Evolutionary conservation across 2,113 vertebrate genomes (phyloP).

Genomic region (Paramisgurnus dabryanus): DNA sequence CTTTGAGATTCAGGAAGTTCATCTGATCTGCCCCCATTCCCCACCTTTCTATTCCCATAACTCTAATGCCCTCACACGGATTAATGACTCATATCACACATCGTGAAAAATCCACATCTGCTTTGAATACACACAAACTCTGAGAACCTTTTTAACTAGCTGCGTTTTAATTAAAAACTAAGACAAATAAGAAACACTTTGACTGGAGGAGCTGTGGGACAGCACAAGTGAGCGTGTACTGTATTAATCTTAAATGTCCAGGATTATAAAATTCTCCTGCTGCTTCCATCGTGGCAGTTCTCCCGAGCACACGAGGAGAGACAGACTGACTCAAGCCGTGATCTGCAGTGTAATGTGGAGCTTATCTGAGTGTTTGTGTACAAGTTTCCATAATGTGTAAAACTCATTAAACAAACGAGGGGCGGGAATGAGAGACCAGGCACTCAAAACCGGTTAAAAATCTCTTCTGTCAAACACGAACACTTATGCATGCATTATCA

Average conservation of each 20-base stretch:
- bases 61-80: not conserved
- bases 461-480: not conserved
- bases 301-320: not conserved
- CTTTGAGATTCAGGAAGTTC: not conserved
- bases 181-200: not conserved
- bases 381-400: not conserved
- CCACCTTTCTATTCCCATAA: not conserved
- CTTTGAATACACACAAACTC: not conserved
- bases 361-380: not conserved
- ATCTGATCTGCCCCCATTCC: not conserved
- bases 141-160: not conserved
- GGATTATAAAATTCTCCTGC: not conserved
- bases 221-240: not conserved
- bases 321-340: not conserved
- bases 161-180: conserved; percentile 17
- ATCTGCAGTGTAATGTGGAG: not conserved
- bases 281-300: not conserved
- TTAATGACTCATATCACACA: not conserved
- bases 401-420: not conserved
- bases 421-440: not conserved
- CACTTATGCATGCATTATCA: not conserved
- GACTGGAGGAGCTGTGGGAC: not conserved
- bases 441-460: not conserved
- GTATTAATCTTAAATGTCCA: not conserved
- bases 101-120: not conserved